Evolutionary conservation across 2,113 vertebrate species (phyloP).

Genomic region (Plecturocebus donacophilus): DNA sequence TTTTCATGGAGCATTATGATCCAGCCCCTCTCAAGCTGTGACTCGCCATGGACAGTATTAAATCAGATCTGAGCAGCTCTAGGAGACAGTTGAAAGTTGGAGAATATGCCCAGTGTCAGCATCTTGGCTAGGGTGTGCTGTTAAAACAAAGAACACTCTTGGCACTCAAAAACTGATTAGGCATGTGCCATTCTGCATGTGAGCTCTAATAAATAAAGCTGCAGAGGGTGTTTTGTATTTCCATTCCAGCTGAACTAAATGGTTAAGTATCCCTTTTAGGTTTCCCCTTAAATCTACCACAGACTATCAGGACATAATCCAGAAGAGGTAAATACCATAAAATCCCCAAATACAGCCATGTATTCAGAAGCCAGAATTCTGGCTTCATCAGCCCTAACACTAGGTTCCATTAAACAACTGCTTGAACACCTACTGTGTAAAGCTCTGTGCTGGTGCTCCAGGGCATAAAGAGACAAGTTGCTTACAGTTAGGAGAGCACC

Average conservation of each 20-base stretch:
- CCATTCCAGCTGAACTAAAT: slow-evolving; percentile 29
- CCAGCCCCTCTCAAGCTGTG: slow-evolving; percentile 42
- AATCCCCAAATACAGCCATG: background rate
- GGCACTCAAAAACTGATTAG: slow-evolving; percentile 14
- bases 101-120: slow-evolving; percentile 51
- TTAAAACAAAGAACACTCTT: slow-evolving; percentile 48
- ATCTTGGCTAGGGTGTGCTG: slow-evolving; percentile 19
- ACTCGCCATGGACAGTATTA: slow-evolving; percentile 22
- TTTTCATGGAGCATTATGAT: slow-evolving; percentile 23
- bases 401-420: background rate
- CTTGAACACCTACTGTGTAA: background rate
- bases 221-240: background rate
- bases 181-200: background rate
- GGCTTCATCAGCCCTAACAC: background rate
- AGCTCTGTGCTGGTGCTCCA: background rate
- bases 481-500: background rate
- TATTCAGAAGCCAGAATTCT: background rate
- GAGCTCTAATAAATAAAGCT: background rate
- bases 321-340: background rate
- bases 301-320: background rate
- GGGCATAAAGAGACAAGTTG: background rate
- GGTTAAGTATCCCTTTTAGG: background rate
- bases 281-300: background rate
- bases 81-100: slow-evolving; percentile 57
- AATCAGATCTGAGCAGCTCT: slow-evolving; percentile 62